Evolutionary conservation across 2,888 invertebrate species (phyloP).

Genomic region (Agrilus cyanescens): DNA sequence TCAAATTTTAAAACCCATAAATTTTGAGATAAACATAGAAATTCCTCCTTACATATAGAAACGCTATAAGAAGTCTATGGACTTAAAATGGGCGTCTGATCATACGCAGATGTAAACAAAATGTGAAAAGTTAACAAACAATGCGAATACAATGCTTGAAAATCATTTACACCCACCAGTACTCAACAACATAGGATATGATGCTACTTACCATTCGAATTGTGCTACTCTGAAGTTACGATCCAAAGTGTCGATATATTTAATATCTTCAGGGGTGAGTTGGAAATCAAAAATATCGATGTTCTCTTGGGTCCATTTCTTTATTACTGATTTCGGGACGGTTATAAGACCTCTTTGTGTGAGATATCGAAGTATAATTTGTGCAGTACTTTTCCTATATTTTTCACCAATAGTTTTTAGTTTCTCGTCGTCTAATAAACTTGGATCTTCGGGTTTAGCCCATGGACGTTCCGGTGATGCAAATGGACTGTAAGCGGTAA

Average conservation of each 20-base stretch:
- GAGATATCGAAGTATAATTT: slow-evolving; percentile 37
- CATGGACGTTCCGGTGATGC: slow-evolving; percentile 41
- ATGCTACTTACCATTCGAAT: no score
- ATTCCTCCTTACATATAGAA: no score
- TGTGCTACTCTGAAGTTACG: slow-evolving; percentile 44
- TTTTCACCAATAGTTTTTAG: slow-evolving; percentile 35
- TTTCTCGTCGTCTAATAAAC: slow-evolving; percentile 35
- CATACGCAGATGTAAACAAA: no score
- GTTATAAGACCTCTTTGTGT: slow-evolving; percentile 42
- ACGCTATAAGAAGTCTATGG: no score
- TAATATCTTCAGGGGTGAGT: slow-evolving; percentile 36
- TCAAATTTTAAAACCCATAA: no score
- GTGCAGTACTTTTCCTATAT: slow-evolving; percentile 36
- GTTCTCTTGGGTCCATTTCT: slow-evolving; percentile 45
- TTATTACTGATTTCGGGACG: slow-evolving; percentile 49
- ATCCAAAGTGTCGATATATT: slow-evolving; percentile 44
- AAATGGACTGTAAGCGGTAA: slow-evolving; percentile 44
- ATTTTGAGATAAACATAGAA: no score
- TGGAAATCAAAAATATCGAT: slow-evolving; percentile 50
- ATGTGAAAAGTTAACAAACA: no score
- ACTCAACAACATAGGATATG: no score
- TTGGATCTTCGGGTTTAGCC: slow-evolving; percentile 34
- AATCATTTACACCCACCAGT: no score
- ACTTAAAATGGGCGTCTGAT: no score
- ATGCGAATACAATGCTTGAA: no score